These are phyloP conservation scores for Stenchaetothrips biformis DNA, from an alignment of 2,888 invertebrate genomes.

Conservation along the genomic window DNA sequence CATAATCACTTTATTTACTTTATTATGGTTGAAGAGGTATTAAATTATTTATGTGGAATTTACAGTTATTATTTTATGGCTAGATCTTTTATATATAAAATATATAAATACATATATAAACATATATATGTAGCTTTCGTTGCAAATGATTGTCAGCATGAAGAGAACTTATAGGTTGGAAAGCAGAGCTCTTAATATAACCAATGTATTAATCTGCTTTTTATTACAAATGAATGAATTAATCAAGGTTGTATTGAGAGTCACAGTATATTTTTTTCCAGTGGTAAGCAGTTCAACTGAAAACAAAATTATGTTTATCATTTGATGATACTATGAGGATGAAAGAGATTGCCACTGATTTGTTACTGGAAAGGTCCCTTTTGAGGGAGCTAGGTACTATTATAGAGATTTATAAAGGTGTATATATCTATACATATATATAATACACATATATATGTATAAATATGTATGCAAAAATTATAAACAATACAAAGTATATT, in stretches of 20 bases:
- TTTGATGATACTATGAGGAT: slow-evolving; percentile 30
- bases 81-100: slow-evolving; percentile 33
- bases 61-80: slow-evolving; percentile 34
- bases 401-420: slow-evolving; percentile 36
- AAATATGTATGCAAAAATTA: slow-evolving; percentile 37
- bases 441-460: slow-evolving; percentile 36
- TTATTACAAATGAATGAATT: slow-evolving; percentile 31
- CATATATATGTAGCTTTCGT: slow-evolving; percentile 35
- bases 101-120: slow-evolving; percentile 31
- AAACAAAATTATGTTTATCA: background rate
- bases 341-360: slow-evolving; percentile 36
- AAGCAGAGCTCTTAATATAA: slow-evolving; percentile 32
- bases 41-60: slow-evolving; percentile 33
- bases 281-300: background rate
- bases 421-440: slow-evolving; percentile 33
- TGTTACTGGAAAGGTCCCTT: slow-evolving; percentile 37
- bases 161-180: background rate
- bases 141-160: slow-evolving; percentile 31
- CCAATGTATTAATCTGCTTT: slow-evolving; percentile 35
- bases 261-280: background rate
- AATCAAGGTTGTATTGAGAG: background rate
- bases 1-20: slow-evolving; percentile 22
- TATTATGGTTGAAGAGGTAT: slow-evolving; percentile 34
- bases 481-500: slow-evolving; percentile 39
- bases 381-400: slow-evolving; percentile 36